Evolutionary conservation across 2,797 vertebrate species (phyloP), one percentile per base, ranked within the genome.

Genomic region (Gambelia wislizenii): DNA sequence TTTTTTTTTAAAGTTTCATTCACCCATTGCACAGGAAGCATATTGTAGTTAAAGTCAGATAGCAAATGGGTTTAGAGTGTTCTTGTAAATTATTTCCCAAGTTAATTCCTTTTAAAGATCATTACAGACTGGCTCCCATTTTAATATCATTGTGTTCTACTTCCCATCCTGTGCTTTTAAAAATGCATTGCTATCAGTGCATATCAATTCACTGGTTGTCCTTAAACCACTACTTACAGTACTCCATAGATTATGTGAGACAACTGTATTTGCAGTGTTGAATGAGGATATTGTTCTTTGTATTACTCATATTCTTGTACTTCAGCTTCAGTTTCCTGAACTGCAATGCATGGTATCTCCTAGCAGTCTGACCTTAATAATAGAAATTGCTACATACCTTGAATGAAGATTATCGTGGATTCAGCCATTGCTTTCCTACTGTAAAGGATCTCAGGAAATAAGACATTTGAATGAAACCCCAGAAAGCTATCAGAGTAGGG

Each of bases 71-170:
- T 94, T 89, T 83, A 64, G 92, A 92, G 90, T 92, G 93, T 95
- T 96, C 94, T 96, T 92, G 92, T 95, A 96, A 96, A 96, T 97
- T 96, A 95, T 94, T 95, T 96, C 94, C 94, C 93, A 95, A 91
- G 92, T 95, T 97, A 93, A 92, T 96, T 96, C 92, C 92, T 95
- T 95, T 94, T 94, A 95, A 95, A 81, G 94, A 92, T 89, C 92
- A 91, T 95, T 95, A 94, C 95, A 96, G 96, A 94, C 96, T 96
- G 94, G 94, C 92, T 94, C 90, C 77, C 90, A 93, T 96, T 96
- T 96, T 95, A 94, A 90, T 92, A 90, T 91, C 0, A 36, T 25
- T 92, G 92, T 91, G 89, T 91, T 2, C 95, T 95, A 95, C 94
- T 95, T 95, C 89, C 95, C 36, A 0, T 94, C 94, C 84, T 87